These are phyloP conservation scores for Polypterus senegalus DNA, from an alignment of 2,113 vertebrate genomes.

Conservation along the genomic window DNA sequence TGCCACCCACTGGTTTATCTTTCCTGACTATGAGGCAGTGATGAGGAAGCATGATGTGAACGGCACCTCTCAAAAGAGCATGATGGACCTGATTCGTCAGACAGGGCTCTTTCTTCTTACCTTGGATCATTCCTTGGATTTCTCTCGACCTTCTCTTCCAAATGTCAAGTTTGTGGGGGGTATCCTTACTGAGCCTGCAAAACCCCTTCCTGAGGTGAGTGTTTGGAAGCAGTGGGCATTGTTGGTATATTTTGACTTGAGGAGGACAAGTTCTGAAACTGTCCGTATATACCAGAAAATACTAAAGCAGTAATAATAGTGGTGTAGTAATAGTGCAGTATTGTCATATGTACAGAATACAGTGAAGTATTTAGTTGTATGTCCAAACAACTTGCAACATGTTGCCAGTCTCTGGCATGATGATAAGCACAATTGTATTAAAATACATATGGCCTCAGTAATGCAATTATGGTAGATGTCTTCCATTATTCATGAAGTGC, in stretches of 20 bases:
- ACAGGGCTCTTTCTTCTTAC: slow-evolving; percentile 40
- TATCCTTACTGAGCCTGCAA: slow-evolving; percentile 27
- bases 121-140: slow-evolving; percentile 37
- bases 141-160: slow-evolving; percentile 34
- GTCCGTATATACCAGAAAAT: no score
- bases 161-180: slow-evolving; percentile 37
- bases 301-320: no score
- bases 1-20: slow-evolving; percentile 34
- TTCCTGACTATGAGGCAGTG: slow-evolving; percentile 39
- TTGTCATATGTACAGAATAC: no score
- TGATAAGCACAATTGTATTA: no score
- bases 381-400: no score
- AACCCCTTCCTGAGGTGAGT: slow-evolving; percentile 32
- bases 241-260: background rate
- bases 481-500: no score
- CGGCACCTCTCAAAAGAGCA: slow-evolving; percentile 22
- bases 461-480: no score
- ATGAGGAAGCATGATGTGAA: slow-evolving; percentile 29
- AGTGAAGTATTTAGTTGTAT: no score
- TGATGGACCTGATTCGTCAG: slow-evolving; percentile 35
- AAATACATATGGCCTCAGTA: no score
- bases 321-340: no score
- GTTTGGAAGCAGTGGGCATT: background rate
- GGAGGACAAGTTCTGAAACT: no score
- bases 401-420: no score